These are phyloP conservation scores for Gymnarchus niloticus DNA, from an alignment of 2,113 vertebrate species.

Conservation along the genomic window DNA sequence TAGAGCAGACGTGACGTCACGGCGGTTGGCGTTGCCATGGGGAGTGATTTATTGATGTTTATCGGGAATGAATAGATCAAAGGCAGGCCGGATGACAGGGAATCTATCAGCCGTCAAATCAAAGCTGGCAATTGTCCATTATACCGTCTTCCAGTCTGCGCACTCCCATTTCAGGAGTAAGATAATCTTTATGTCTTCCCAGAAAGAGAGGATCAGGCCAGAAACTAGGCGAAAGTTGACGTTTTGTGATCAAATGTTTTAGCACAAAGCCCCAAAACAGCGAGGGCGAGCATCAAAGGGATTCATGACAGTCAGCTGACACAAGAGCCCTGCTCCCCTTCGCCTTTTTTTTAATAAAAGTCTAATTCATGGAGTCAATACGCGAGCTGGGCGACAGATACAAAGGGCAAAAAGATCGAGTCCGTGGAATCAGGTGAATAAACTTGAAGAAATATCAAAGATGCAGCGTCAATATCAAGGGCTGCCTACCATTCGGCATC, in stretches of 20 bases:
- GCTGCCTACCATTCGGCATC: background rate
- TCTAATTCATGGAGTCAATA: constrained; percentile 50
- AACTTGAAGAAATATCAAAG: constrained; percentile 25
- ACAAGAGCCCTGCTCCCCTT: constrained; percentile 52
- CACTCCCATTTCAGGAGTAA: constrained; percentile 64
- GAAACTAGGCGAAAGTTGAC: constrained; percentile 55
- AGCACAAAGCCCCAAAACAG: constrained; percentile 38
- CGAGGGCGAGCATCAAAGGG: constrained; percentile 49
- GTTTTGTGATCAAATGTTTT: constrained; percentile 44
- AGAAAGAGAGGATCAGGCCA: constrained; percentile 44
- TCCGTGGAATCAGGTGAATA: constrained; percentile 31
- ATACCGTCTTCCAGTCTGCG: constrained; percentile 75
- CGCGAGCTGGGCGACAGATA: constrained; percentile 29
- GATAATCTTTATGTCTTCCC: constrained; percentile 66
- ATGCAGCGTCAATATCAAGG: constrained; percentile 21
- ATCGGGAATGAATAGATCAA: constrained; percentile 99
- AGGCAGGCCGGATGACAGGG: constrained; percentile 79
- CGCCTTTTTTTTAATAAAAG: constrained; percentile 56
- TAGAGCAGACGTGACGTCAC: constrained; percentile 81
- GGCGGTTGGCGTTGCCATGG: constrained; percentile 70
- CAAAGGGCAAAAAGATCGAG: constrained; percentile 27
- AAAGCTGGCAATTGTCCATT: constrained; percentile 90
- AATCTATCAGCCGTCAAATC: constrained; percentile 98
- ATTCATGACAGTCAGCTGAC: constrained; percentile 67
- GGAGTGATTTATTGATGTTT: constrained; percentile 95